A percentile compares a stretch with the other conserved stretches of the same genome.
Conservation (phyloP, 2,888 invertebrate genomes). For the Sclerodermus sp. region DNA sequence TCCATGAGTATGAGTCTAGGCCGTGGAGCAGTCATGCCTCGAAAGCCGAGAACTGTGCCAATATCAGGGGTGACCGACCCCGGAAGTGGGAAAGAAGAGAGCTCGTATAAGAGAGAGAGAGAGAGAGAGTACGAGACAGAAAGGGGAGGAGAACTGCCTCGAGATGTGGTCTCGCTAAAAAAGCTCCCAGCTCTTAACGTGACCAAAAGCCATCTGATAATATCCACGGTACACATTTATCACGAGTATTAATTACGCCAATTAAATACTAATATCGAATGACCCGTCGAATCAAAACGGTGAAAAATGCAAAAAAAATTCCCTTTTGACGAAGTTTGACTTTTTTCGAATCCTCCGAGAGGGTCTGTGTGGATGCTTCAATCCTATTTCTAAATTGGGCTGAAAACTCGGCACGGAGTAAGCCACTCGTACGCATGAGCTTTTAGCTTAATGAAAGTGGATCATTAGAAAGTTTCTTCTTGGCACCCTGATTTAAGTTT, state of each 20-base stretch:
- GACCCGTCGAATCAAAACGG: too few relatives aligned
- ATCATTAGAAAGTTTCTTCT: constrained; percentile 14
- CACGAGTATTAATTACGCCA: background rate
- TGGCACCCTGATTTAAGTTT: background rate
- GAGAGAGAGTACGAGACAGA: background rate
- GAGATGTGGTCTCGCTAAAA: too few relatives aligned
- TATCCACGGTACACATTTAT: background rate
- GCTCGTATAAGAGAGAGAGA: too few relatives aligned
- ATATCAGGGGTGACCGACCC: constrained; percentile 25
- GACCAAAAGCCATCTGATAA: background rate
- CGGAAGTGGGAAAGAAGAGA: background rate
- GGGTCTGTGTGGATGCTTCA: too few relatives aligned
- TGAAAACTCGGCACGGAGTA: too few relatives aligned
- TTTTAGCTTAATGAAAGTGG: constrained; percentile 18
- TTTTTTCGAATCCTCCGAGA: background rate
- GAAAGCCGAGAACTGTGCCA: constrained; percentile 27
- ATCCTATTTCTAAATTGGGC: too few relatives aligned
- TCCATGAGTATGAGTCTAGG: background rate
- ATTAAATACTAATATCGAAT: too few relatives aligned
- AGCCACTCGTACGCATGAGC: constrained; percentile 1
- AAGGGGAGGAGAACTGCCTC: background rate
- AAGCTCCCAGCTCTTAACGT: too few relatives aligned
- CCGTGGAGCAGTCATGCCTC: background rate
- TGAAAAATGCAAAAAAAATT: too few relatives aligned
- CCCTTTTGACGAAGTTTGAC: too few relatives aligned